Evolutionary conservation across 2,888 invertebrate species (phyloP).

Genomic region (Abrostola tripartita): DNA sequence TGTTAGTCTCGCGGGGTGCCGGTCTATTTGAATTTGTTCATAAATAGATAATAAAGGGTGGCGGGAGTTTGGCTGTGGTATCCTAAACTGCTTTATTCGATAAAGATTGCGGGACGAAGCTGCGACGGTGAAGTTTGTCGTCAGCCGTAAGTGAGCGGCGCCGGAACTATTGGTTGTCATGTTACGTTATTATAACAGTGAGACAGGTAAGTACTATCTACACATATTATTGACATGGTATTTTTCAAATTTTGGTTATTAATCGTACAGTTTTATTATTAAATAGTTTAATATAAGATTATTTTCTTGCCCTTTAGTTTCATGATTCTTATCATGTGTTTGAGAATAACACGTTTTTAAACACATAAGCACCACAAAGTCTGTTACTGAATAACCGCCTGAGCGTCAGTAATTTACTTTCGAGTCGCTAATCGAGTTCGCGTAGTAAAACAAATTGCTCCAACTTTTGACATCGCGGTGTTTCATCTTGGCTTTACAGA

Average conservation of each 20-base stretch:
- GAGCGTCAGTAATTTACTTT: constrained; percentile 13
- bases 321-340: neutral
- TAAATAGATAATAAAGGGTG: constrained; percentile 81
- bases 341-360: neutral
- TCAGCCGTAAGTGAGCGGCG: constrained; percentile 34
- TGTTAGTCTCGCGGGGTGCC: constrained; percentile 53
- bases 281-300: too few relatives aligned
- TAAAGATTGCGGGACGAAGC: constrained; percentile 75
- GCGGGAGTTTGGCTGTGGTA: constrained; percentile 72
- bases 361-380: neutral
- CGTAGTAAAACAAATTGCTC: constrained; percentile 43
- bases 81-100: constrained; percentile 81
- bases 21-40: constrained; percentile 79
- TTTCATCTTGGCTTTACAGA: constrained; percentile 33
- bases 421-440: constrained; percentile 29
- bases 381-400: neutral
- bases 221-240: too few relatives aligned
- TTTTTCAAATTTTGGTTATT: too few relatives aligned
- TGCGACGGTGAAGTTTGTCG: constrained; percentile 60
- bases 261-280: too few relatives aligned
- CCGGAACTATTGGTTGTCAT: constrained; percentile 38
- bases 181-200: constrained; percentile 4
- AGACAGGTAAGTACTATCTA: too few relatives aligned
- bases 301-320: too few relatives aligned
- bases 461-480: constrained; percentile 39